Percentiles rank a stretch among this genome's conserved stretches.
These are phyloP conservation scores for Caenorhabditis doughertyi DNA, from an alignment of 2,888 invertebrate genomes.

Conservation along the genomic window DNA sequence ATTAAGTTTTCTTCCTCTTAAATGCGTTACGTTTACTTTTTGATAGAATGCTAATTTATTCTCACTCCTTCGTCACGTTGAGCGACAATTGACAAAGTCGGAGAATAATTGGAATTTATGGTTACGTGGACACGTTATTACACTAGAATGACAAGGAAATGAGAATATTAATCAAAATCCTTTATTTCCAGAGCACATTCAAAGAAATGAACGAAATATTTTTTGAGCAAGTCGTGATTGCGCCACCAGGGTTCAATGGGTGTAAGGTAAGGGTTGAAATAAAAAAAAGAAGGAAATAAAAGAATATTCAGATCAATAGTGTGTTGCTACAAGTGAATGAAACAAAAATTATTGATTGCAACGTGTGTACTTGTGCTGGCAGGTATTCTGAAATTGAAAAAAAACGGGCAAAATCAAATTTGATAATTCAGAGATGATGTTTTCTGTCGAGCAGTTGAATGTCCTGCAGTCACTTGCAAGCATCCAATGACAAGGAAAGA, in stretches of 20 bases:
- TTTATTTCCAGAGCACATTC: conserved; percentile 23
- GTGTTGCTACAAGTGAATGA: conserved; percentile 68
- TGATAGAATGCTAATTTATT: conserved; percentile 51
- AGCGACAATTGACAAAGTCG: conserved; percentile 13
- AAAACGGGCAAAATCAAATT: too few species aligned
- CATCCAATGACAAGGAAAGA: conserved; percentile 48
- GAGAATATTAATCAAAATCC: background rate
- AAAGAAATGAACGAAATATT: conserved; percentile 31
- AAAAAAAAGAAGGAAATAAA: background rate
- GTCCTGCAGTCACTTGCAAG: conserved; percentile 48
- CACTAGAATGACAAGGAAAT: too few species aligned
- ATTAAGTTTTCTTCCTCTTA: conserved; percentile 3
- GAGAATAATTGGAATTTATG: conserved; percentile 8
- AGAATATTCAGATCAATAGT: conserved; percentile 65
- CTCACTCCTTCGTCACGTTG: conserved; percentile 15
- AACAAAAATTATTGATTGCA: conserved; percentile 37
- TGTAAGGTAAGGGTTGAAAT: conserved; percentile 36
- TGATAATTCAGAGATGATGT: conserved; percentile 51
- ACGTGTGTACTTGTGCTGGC: conserved; percentile 46
- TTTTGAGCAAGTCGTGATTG: conserved; percentile 34
- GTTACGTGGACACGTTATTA: too few species aligned
- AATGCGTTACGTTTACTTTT: conserved; percentile 24
- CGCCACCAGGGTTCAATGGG: conserved; percentile 45
- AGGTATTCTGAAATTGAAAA: too few species aligned
- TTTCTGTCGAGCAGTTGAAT: conserved; percentile 49